A percentile compares a stretch with the other conserved stretches of the same genome.
Evolutionary conservation across 2,113 vertebrate species (phyloP).

Genomic region (Xenopus tropicalis): DNA sequence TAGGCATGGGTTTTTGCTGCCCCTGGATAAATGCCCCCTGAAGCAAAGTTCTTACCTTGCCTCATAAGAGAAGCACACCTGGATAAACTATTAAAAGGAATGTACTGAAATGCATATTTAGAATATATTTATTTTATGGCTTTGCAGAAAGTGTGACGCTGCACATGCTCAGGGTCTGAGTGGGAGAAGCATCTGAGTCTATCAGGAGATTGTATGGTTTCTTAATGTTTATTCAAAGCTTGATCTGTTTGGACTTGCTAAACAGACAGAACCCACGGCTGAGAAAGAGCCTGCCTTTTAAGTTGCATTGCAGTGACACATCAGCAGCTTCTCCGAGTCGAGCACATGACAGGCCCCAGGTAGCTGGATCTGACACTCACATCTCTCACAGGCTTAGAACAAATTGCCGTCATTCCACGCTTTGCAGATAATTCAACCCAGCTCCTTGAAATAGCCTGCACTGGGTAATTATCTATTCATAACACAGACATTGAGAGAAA

Average conservation of each 20-base stretch:
- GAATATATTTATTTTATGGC: too few species aligned
- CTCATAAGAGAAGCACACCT: too few species aligned
- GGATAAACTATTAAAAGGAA: too few species aligned
- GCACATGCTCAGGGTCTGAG: background rate
- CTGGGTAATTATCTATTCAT: background rate
- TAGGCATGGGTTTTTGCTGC: too few species aligned
- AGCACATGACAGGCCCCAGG: constrained; percentile 26
- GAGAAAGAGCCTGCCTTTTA: background rate
- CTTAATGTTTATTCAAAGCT: background rate
- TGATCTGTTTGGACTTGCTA: constrained; percentile 20
- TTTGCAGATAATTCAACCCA: background rate
- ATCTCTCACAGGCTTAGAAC: background rate
- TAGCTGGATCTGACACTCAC: constrained; percentile 23
- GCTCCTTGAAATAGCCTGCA: background rate
- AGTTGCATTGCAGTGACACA: constrained; percentile 26
- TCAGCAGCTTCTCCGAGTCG: constrained; percentile 23
- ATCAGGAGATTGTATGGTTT: background rate
- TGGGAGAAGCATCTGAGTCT: background rate
- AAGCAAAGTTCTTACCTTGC: too few species aligned
- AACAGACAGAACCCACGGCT: constrained; percentile 35
- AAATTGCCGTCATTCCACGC: constrained; percentile 16
- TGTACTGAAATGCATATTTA: too few species aligned
- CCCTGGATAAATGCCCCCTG: too few species aligned
- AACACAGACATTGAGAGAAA: background rate
- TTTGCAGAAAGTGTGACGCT: too few species aligned